Percentiles rank a stretch among this genome's conserved stretches.
These are phyloP conservation scores for Volucella zonaria DNA, from an alignment of 2,888 invertebrate species.

Conservation along the genomic window DNA sequence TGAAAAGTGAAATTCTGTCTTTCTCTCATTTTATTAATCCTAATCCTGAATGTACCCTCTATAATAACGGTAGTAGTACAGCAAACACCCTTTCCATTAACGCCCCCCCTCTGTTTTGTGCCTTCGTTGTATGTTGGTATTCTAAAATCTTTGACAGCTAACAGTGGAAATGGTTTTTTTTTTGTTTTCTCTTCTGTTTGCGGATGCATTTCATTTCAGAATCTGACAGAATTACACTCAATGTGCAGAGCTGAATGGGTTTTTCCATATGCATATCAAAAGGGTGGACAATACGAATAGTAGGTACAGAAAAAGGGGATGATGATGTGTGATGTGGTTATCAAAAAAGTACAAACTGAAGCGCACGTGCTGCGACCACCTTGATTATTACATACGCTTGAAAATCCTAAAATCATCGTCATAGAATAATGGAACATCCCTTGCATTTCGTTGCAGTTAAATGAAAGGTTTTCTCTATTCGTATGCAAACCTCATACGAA, in stretches of 20 bases:
- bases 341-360: conserved; percentile 34
- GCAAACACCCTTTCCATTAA: conserved; percentile 39
- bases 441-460: conserved; percentile 61
- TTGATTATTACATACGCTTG: conserved; percentile 50
- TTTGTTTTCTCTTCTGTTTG: neutral
- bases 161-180: conserved; percentile 61
- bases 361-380: conserved; percentile 63
- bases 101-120: conserved; percentile 13
- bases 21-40: conserved; percentile 36
- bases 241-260: neutral
- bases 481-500: conserved; percentile 43
- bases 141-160: conserved; percentile 66
- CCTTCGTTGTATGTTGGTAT: conserved; percentile 25
- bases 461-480: conserved; percentile 7
- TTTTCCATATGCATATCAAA: neutral
- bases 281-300: neutral
- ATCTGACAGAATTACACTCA: conserved; percentile 35
- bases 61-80: conserved; percentile 19
- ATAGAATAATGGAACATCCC: conserved; percentile 44
- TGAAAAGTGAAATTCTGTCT: conserved; percentile 37
- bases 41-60: conserved; percentile 34
- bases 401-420: conserved; percentile 46
- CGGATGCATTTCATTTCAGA: conserved; percentile 58
- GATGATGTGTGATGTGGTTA: conserved; percentile 23
- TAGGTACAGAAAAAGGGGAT: conserved; percentile 14